Evolutionary conservation across 30 jellyfish, hydroid and myxozoan genomes (phyloP), one percentile per base, ranked within the genome.

Genomic region (Euphysa ruthae): DNA sequence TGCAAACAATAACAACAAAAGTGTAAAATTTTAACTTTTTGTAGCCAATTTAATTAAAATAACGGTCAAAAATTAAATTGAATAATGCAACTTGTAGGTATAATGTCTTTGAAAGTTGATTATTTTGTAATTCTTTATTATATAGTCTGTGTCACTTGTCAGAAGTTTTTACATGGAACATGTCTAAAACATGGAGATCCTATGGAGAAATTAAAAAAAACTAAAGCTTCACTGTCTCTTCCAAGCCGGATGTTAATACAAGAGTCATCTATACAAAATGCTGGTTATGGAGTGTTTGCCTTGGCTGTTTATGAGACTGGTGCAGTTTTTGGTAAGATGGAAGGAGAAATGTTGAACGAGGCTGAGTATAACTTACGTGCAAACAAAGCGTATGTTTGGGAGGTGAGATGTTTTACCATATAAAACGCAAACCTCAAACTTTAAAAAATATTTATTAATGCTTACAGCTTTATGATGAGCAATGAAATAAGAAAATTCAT

Each of bases 251-350:
- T 68, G 80, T 19, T 54, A 3, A 68, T 68, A 43, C 80, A 68
- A 49, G 50, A 22, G 25, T 30, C 68, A 23, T 68, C 80, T 6
- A 38, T 68, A 44, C 80, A 71, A 22, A 31, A 51, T 21, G 73
- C 80, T 50, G 80, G 80, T 6, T 49, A 43, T 34, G 80, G 80
- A 5, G 80, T 68, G 0, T 68, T 68, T 49, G 73, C 80, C 6
- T 20, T 68, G 10, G 24, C 74, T 25, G 54, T 27, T 10, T 43
- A 16, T 68, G 80, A 68, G 25, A 54, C 52, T 42, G 80, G 80
- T 22, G 44, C 80, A 20, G 8, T 68, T 22, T 68, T 68, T 68
- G 80, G 80, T 1, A 57, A 57, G 24, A 68, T 68, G 80, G 80
- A 38, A 14, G 80, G 80, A 1, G 80, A 68, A 68, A 27, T 2